Percentiles rank a stretch among this genome's conserved stretches.
phyloP scores from a whole-genome alignment of 2,888 invertebrate species.

The Lomographa bimaculata region DNA sequence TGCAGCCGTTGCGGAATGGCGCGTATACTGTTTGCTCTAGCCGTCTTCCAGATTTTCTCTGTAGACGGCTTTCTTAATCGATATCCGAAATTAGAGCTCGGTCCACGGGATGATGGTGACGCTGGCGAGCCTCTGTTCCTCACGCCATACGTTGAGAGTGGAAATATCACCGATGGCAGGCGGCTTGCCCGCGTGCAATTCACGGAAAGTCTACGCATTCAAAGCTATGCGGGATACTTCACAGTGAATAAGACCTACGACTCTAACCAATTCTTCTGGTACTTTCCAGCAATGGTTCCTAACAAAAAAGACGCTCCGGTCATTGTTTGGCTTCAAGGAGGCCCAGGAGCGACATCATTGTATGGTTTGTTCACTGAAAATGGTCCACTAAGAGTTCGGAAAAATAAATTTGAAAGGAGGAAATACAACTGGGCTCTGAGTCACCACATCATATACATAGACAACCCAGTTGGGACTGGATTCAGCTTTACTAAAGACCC shows the following conservation, averaged over 20 bases:
- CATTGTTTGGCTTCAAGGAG: slow-evolving; percentile 93
- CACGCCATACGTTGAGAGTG: slow-evolving; percentile 88
- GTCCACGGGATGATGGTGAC: slow-evolving; percentile 58
- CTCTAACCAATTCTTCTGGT: slow-evolving; percentile 96
- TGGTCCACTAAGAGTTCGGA: slow-evolving; percentile 85
- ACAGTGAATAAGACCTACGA: slow-evolving; percentile 91
- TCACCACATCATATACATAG: slow-evolving; percentile 93
- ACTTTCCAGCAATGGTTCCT: slow-evolving; percentile 89
- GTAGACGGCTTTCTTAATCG: slow-evolving; percentile 57
- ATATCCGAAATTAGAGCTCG: slow-evolving; percentile 61
- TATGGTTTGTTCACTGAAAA: slow-evolving; percentile 93
- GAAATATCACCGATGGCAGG: slow-evolving; percentile 87
- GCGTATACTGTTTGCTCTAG: slow-evolving; percentile 37
- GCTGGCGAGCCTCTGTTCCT: slow-evolving; percentile 87
- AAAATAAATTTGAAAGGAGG: slow-evolving; percentile 78
- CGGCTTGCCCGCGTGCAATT: slow-evolving; percentile 81
- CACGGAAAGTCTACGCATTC: slow-evolving; percentile 82
- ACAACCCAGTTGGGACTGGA: slow-evolving; percentile 96
- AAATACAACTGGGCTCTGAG: slow-evolving; percentile 91
- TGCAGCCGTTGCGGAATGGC: slow-evolving; percentile 49
- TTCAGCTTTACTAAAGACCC: slow-evolving; percentile 93
- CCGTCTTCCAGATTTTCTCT: slow-evolving; percentile 45
- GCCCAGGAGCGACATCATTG: slow-evolving; percentile 91
- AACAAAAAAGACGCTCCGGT: slow-evolving; percentile 85
- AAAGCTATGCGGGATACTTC: slow-evolving; percentile 91